These are phyloP conservation scores for Salpingus planirostris DNA, from an alignment of 2,888 invertebrate species.

Conservation along the genomic window DNA sequence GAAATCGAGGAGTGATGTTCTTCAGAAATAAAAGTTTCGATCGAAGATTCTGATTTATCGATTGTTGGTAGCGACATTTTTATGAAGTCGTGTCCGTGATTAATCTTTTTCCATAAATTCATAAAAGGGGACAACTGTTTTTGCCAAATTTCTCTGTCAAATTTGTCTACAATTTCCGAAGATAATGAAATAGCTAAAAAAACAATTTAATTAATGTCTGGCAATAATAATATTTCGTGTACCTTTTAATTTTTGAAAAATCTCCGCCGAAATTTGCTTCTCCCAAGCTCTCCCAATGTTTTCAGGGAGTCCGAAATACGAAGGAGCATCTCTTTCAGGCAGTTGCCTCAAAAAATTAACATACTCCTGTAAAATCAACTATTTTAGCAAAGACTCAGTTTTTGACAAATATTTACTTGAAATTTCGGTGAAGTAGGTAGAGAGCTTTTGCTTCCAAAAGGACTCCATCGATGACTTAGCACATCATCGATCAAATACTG, in stretches of 20 bases:
- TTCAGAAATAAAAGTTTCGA: constrained; percentile 53
- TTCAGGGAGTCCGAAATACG: constrained; percentile 73
- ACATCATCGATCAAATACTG: constrained; percentile 52
- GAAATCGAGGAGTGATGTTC: constrained; percentile 53
- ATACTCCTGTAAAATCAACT: constrained; percentile 50
- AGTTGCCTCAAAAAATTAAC: constrained; percentile 55
- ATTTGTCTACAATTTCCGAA: constrained; percentile 7
- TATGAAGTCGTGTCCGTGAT: constrained; percentile 46
- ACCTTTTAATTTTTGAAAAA: constrained; percentile 25
- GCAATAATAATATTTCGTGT: too few species aligned
- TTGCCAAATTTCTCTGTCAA: constrained; percentile 44
- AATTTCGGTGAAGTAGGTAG: constrained; percentile 48
- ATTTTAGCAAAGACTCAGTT: constrained; percentile 1
- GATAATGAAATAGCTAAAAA: too few species aligned
- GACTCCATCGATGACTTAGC: constrained; percentile 51
- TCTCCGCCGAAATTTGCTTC: constrained; percentile 29
- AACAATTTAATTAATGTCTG: too few species aligned
- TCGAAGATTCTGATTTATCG: constrained; percentile 34
- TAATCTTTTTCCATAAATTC: constrained; percentile 74
- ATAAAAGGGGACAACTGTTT: constrained; percentile 61
- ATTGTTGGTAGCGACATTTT: constrained; percentile 21
- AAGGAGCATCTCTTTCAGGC: constrained; percentile 64
- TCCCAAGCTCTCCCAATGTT: constrained; percentile 84
- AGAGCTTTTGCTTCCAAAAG: constrained; percentile 43
- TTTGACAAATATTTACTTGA: constrained; percentile 36